Base-by-base conservation (phyloP, 1,140 invertebrate genomes). In the Cydia amplana region DNA sequence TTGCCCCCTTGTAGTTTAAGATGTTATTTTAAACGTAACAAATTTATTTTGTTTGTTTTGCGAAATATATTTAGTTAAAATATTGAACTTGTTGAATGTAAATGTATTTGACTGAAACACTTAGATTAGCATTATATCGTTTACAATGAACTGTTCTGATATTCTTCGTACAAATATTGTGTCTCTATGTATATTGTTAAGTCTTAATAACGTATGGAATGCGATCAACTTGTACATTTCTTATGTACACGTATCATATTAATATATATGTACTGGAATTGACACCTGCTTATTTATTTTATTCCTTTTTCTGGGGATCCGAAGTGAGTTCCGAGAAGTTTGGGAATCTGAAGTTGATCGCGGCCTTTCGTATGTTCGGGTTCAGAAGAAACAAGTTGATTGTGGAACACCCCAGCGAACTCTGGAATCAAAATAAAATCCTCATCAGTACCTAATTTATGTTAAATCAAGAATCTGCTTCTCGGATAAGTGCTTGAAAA, bases 81-180 rank as follows among this genome's bases (percentile, higher is more conserved):
- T 70, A 70, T 40, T 28, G 32, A 70, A 70, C 65, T 70, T 43
- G 65, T 70, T 70, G 65, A 70, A 36, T 70, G 65, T 72, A 72
- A 32, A 49, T 46, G 20, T 74, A 75, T 75, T 78, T 65, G 83
- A 84, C 83, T 85, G 82, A 85, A 79, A 80, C 78, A 85, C 79
- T 63, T 83, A 80, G 80, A 70, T 72, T 75, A 75, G 78, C 75
- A 76, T 74, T 79, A 75, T 83, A 79, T 77, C 70, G 70, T 78
- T 74, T 49, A 74, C 73, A 82, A 77, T 78, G 77, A 76, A 81
- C 80, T 83, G 78, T 79, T 80, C 80, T 82, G 80, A 86, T 86
- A 84, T 86, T 82, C 80, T 84, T 86, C 85, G 83, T 86, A 86
- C 83, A 86, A 86, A 86, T 84, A 70, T 80, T 84, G 77, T 80